Evolutionary conservation across 2,888 invertebrate species (phyloP), one percentile per base, ranked within the genome.

Genomic region (Lasioglossum vierecki): DNA sequence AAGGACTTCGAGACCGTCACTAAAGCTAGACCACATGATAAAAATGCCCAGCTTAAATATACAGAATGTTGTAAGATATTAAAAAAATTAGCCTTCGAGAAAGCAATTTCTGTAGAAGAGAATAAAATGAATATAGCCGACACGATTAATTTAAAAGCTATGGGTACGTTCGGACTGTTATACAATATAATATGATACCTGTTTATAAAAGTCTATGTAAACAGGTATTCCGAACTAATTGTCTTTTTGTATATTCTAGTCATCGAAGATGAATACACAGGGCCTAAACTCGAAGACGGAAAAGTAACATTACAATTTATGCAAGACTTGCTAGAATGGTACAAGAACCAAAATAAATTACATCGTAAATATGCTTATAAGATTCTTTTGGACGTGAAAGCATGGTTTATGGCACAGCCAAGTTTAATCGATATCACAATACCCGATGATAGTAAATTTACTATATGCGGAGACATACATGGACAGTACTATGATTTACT

Each of bases 401-500:
- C 97, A 22, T 97, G 97, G 94, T 97, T 99, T 92, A 97, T 97
- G 95, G 96, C 96, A 79, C 98, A 98, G 94, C 98, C 99, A 41
- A 98, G 99, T 15, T 95, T 99, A 89, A 97, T 99, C 3, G 98
- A 99, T 94, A 98, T 99, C 80, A 96, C 96, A 86, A 98, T 99
- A 89, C 97, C 97, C 4, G 97, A 98, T 92, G 97, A 97, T 53
- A 96, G 97, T 85, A 99, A 99, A 95, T 99, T 99, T 95, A 99
- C 99, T 68, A 98, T 99, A 76, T 99, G 99, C 95, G 99, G 99
- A 18, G 99, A 99, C 95, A 98, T 99, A 90, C 99, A 99, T 95
- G 99, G 99, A 79, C 99, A 99, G 95, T 99, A 97, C 96, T 99
- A 99, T 95, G 99, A 99, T 95, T 96, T 99, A 85, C 97, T 99